A percentile compares a stretch with the other conserved stretches of the same genome.
Evolutionary conservation across 1,140 invertebrate species (phyloP).

Genomic region (Neotoxoptera formosana): DNA sequence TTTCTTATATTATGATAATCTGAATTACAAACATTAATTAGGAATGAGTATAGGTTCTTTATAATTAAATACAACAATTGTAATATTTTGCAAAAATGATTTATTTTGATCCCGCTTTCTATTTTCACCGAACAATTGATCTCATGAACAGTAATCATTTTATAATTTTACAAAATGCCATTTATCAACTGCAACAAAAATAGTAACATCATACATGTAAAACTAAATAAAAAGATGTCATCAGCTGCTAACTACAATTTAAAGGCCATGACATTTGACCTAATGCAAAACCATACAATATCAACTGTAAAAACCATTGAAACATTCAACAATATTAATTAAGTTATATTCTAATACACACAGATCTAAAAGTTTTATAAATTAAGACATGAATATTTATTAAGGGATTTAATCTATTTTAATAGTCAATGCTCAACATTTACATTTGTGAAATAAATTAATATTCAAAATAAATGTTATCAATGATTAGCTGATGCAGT

Average conservation of each 20-base stretch:
- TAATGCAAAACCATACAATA: slow-evolving; percentile 21
- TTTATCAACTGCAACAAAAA: slow-evolving; percentile 56
- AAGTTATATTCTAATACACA: neutral
- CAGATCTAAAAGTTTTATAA: neutral
- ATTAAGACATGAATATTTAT: neutral
- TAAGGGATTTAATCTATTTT: neutral
- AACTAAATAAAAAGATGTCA: neutral
- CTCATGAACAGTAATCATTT: neutral
- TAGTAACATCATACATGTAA: neutral
- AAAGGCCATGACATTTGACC: neutral
- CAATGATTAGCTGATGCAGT: too few species aligned
- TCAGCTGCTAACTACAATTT: slow-evolving; percentile 20
- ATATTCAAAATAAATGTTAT: too few species aligned
- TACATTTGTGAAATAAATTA: too few species aligned
- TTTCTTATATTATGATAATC: neutral
- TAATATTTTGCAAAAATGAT: slow-evolving; percentile 1
- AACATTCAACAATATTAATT: neutral
- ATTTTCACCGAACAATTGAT: neutral
- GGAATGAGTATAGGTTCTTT: neutral
- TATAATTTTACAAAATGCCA: slow-evolving; percentile 56
- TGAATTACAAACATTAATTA: neutral
- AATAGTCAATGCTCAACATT: neutral
- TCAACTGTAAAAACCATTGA: slow-evolving; percentile 41
- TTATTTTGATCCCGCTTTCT: slow-evolving; percentile 25
- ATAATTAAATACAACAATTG: neutral